A percentile compares a stretch with the other conserved stretches of the same genome.
Evolutionary conservation across 2,888 invertebrate species (phyloP).

Genomic region (Sinohyriopsis cumingii): DNA sequence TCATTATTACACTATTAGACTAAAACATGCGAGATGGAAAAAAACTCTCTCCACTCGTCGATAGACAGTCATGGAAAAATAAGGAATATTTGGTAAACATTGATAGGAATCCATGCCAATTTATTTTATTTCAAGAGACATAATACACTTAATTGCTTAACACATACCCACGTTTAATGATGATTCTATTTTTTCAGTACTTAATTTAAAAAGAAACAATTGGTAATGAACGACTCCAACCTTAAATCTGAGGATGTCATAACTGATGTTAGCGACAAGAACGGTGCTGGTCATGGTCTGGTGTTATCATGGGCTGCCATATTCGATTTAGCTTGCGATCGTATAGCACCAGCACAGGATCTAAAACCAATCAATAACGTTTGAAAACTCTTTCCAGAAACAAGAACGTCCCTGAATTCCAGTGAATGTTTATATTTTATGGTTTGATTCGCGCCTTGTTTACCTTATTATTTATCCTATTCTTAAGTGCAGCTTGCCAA

Average conservation of each 20-base stretch:
- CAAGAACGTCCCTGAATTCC: conserved; percentile 80
- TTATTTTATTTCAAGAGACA: too few relatives aligned
- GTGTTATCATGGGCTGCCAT: neutral
- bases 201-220: too few relatives aligned
- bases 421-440: conserved; percentile 31
- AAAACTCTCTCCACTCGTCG: too few relatives aligned
- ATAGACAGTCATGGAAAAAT: too few relatives aligned
- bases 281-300: conserved; percentile 1
- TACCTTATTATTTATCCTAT: neutral
- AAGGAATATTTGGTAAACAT: conserved; percentile 22
- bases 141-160: too few relatives aligned
- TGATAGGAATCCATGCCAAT: too few relatives aligned
- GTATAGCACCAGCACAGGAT: neutral
- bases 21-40: too few relatives aligned
- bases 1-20: too few relatives aligned
- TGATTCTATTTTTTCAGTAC: too few relatives aligned
- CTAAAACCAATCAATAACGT: conserved; percentile 63
- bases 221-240: neutral
- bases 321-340: neutral
- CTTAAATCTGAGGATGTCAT: conserved; percentile 3
- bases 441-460: neutral
- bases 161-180: too few relatives aligned
- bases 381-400: conserved; percentile 82
- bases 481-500: too few relatives aligned
- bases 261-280: conserved; percentile 16